A percentile compares a stretch with the other conserved stretches of the same genome.
phyloP scores from a whole-genome alignment of 2,888 invertebrate species.

The Drosophila histrio region DNA sequence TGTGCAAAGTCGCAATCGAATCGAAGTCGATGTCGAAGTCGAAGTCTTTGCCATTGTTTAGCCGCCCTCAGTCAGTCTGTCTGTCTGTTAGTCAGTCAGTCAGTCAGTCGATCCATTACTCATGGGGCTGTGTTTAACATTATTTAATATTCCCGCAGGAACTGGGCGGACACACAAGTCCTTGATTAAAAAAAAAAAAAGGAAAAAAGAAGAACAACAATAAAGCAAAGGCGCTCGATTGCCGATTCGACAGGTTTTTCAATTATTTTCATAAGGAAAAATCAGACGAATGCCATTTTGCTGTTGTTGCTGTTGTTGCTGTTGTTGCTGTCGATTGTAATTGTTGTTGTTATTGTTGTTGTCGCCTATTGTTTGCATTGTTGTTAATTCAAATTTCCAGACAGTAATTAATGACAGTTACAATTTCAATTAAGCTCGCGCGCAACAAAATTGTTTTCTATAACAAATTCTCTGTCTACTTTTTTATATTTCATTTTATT shows the following conservation, averaged over 20 bases:
- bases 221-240: conserved; percentile 44
- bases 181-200: conserved; percentile 68
- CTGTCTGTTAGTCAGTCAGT: conserved; percentile 33
- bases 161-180: conserved; percentile 13
- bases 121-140: conserved; percentile 52
- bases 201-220: conserved; percentile 6
- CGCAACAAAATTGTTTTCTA: conserved; percentile 65
- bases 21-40: conserved; percentile 42
- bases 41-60: conserved; percentile 54
- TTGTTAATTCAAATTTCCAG: conserved; percentile 80
- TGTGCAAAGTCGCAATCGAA: conserved; percentile 52
- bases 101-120: conserved; percentile 43
- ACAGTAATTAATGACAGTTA: conserved; percentile 84
- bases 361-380: conserved; percentile 47
- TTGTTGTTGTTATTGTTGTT: conserved; percentile 53
- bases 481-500: conserved; percentile 41
- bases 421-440: conserved; percentile 78
- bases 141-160: conserved; percentile 66
- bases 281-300: conserved; percentile 48
- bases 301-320: conserved; percentile 44
- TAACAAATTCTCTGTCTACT: conserved; percentile 45
- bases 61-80: conserved; percentile 29
- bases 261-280: conserved; percentile 60
- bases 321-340: conserved; percentile 43
- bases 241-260: conserved; percentile 77